phyloP scores from a whole-genome alignment of 2,888 invertebrate genomes.

The Druceiella hillmani region DNA sequence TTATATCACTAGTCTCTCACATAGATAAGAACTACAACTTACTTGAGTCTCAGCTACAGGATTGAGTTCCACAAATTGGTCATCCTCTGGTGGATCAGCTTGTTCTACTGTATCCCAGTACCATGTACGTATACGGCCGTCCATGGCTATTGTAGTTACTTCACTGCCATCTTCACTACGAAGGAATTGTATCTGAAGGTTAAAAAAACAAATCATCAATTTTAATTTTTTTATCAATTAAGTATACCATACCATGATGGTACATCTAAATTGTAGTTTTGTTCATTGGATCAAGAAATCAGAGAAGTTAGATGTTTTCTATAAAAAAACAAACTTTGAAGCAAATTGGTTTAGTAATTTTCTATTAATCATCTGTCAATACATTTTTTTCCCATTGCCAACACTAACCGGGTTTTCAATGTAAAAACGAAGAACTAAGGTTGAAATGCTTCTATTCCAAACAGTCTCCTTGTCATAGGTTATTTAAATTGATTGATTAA shows the following conservation, averaged over 20 bases:
- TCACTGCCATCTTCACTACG: conserved; percentile 41
- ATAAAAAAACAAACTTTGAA: too few relatives aligned
- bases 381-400: too few relatives aligned
- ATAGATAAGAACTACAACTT: too few relatives aligned
- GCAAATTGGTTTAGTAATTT: too few relatives aligned
- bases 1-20: too few relatives aligned
- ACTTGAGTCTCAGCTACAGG: conserved; percentile 78
- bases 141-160: conserved; percentile 55
- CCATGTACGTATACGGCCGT: conserved; percentile 80
- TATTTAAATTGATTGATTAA: too few relatives aligned
- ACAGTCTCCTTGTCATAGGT: too few relatives aligned
- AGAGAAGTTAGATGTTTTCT: too few relatives aligned
- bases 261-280: not conserved
- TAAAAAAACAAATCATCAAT: not conserved
- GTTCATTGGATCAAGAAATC: conserved; percentile 49
- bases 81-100: conserved; percentile 77
- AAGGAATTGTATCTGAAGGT: conserved; percentile 47
- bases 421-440: too few relatives aligned
- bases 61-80: conserved; percentile 74
- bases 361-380: too few relatives aligned
- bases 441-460: too few relatives aligned
- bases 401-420: too few relatives aligned
- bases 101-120: conserved; percentile 88
- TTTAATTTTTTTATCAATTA: conserved; percentile 28
- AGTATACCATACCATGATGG: conserved; percentile 1